phyloP scores from a whole-genome alignment of 2,113 vertebrate genomes.

The Petroica traversi region DNA sequence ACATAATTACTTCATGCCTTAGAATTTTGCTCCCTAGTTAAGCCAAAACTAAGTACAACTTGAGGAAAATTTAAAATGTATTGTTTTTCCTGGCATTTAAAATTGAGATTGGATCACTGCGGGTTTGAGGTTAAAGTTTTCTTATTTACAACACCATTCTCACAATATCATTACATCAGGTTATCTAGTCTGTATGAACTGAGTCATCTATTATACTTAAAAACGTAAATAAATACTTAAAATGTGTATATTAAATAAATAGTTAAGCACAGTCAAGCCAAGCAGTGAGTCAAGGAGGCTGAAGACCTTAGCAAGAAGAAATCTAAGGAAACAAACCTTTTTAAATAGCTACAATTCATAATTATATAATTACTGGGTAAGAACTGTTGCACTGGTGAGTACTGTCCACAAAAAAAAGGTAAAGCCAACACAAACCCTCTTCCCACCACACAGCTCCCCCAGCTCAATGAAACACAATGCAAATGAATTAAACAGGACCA shows the following conservation, averaged over 20 bases:
- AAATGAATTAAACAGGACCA: constrained; percentile 46
- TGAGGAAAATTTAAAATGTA: neutral
- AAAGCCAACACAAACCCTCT: neutral
- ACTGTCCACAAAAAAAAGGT: neutral
- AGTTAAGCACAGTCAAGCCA: neutral
- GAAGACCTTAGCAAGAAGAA: neutral
- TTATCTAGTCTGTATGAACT: neutral
- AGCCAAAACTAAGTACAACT: neutral
- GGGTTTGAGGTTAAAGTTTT: neutral
- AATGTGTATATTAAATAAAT: neutral
- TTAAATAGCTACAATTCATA: neutral
- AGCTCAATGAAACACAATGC: neutral
- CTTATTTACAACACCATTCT: neutral
- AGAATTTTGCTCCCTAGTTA: constrained; percentile 5
- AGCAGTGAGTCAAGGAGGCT: neutral
- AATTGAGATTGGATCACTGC: neutral
- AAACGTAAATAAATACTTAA: neutral
- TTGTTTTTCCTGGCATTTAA: neutral
- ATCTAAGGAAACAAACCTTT: neutral
- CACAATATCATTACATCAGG: neutral
- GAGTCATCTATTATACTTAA: neutral
- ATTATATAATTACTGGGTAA: neutral
- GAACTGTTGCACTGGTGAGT: neutral
- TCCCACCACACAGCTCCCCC: neutral
- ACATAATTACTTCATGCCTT: constrained; percentile 14